These are phyloP conservation scores for Calliopsis andreniformis DNA, from an alignment of 1,140 invertebrate genomes.

Conservation along the genomic window DNA sequence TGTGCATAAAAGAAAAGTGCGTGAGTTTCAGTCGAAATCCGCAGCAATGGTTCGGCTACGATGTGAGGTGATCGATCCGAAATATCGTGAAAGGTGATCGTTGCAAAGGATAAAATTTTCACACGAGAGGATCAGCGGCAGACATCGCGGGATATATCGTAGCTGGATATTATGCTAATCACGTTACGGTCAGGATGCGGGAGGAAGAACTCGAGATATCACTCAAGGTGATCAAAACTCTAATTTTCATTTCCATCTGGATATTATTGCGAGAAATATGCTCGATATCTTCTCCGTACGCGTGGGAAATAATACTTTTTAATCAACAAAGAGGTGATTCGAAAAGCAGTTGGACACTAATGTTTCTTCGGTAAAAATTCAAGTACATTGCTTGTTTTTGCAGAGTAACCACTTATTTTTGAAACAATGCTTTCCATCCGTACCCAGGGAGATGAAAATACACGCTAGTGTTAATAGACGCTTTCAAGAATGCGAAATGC, in stretches of 20 bases:
- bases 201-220: slow-evolving; percentile 96
- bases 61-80: slow-evolving; percentile 52
- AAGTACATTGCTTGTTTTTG: slow-evolving; percentile 17
- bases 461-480: neutral
- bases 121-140: slow-evolving; percentile 42
- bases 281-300: neutral
- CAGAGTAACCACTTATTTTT: neutral
- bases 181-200: slow-evolving; percentile 85
- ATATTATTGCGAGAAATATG: neutral
- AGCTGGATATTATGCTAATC: slow-evolving; percentile 74
- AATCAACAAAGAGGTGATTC: slow-evolving; percentile 10
- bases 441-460: neutral
- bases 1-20: slow-evolving; percentile 16
- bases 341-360: slow-evolving; percentile 1
- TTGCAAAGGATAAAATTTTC: slow-evolving; percentile 47
- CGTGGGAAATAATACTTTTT: slow-evolving; percentile 1
- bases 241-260: slow-evolving; percentile 13
- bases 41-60: slow-evolving; percentile 45
- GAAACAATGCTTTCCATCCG: neutral
- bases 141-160: slow-evolving; percentile 45
- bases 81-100: slow-evolving; percentile 55
- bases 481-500: neutral
- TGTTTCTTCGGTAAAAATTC: neutral
- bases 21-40: slow-evolving; percentile 35
- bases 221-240: slow-evolving; percentile 87